Percentiles rank a stretch among this genome's conserved stretches.
Evolutionary conservation across 2,797 vertebrate species (phyloP).

Genomic region (Orientallactaga sibirica): DNA sequence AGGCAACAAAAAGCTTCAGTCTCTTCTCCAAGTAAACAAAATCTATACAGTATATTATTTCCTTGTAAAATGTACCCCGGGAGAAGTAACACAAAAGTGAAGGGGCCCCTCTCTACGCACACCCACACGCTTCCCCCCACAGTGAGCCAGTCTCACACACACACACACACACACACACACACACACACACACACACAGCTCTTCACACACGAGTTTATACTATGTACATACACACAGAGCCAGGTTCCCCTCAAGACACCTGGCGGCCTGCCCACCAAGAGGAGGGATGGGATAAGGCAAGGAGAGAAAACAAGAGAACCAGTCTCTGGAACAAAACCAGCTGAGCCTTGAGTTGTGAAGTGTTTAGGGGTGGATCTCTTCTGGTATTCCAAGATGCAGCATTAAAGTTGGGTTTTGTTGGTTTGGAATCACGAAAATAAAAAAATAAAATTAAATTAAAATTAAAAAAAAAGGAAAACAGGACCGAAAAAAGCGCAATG

Average conservation of each 20-base stretch:
- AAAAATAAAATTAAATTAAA: not conserved
- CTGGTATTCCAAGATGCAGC: slow-evolving; percentile 90
- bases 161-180: slow-evolving; percentile 65
- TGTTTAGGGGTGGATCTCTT: slow-evolving; percentile 85
- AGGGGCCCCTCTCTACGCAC: slow-evolving; percentile 70
- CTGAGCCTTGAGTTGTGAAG: slow-evolving; percentile 58
- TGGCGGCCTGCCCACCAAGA: slow-evolving; percentile 84
- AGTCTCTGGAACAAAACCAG: slow-evolving; percentile 84
- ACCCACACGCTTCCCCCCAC: slow-evolving; percentile 36
- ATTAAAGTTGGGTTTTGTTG: slow-evolving; percentile 85
- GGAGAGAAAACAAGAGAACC: slow-evolving; percentile 55
- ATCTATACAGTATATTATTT: slow-evolving; percentile 84
- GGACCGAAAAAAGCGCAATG: not conserved
- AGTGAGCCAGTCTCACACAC: slow-evolving; percentile 82
- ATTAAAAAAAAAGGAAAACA: not conserved
- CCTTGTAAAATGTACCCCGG: slow-evolving; percentile 78
- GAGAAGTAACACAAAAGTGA: slow-evolving; percentile 80
- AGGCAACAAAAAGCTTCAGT: slow-evolving; percentile 91
- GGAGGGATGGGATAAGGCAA: slow-evolving; percentile 77
- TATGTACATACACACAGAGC: slow-evolving; percentile 83
- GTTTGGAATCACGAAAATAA: slow-evolving; percentile 56
- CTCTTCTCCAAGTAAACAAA: slow-evolving; percentile 89
- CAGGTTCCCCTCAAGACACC: slow-evolving; percentile 83
- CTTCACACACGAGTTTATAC: slow-evolving; percentile 62
- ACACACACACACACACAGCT: slow-evolving; percentile 70